Conservation (phyloP, 2,113 vertebrate genomes). For the Psilopogon haemacephalus region DNA sequence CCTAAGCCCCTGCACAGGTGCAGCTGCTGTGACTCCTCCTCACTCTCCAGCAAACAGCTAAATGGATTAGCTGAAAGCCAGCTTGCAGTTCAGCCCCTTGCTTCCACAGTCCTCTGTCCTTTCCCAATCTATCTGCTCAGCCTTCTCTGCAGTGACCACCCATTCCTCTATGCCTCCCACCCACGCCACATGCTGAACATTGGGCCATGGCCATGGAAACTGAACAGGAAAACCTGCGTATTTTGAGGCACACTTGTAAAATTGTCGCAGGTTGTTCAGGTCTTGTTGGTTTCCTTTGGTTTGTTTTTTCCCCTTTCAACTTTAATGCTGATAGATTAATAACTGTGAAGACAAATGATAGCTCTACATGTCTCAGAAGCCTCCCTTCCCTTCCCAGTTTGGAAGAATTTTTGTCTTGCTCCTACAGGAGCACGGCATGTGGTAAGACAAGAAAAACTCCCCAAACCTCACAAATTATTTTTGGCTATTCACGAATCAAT, state of each 20-base stretch:
- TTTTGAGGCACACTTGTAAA: neutral
- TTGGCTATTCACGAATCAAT: neutral
- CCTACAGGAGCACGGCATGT: neutral
- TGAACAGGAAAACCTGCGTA: neutral
- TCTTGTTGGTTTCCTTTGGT: neutral
- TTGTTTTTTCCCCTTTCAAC: neutral
- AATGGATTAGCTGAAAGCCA: neutral
- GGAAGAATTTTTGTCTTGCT: neutral
- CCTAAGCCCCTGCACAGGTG: fast-evolving
- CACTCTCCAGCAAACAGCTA: neutral
- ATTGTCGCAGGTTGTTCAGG: neutral
- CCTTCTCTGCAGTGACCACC: neutral
- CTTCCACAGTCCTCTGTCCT: neutral
- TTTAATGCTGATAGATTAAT: neutral
- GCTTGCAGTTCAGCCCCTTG: neutral
- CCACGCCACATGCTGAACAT: neutral
- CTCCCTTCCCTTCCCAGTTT: neutral
- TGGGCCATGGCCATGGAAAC: neutral
- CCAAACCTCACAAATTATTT: neutral
- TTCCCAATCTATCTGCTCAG: neutral
- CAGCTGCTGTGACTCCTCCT: neutral
- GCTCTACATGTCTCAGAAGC: neutral
- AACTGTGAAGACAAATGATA: neutral
- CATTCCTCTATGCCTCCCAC: neutral
- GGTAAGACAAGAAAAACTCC: neutral